A percentile compares a stretch with the other conserved stretches of the same genome.
These are phyloP conservation scores for Rhea pennata DNA, from an alignment of 2,113 vertebrate genomes.

Conservation along the genomic window DNA sequence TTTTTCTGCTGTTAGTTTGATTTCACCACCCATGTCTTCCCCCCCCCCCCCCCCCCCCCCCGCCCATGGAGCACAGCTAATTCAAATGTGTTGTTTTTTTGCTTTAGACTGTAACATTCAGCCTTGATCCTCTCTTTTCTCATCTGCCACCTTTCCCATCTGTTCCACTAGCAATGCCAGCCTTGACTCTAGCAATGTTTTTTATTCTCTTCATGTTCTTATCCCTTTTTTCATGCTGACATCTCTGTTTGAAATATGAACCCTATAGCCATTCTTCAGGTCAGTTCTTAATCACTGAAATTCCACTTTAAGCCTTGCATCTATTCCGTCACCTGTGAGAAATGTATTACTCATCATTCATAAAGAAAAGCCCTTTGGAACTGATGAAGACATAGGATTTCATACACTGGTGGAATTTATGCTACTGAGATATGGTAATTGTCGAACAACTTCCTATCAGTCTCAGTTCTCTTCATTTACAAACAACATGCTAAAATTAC, in stretches of 20 bases:
- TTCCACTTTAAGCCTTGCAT: neutral
- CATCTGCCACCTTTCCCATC: conserved; percentile 35
- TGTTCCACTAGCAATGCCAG: conserved; percentile 14
- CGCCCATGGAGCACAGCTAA: neutral
- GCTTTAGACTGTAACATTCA: neutral
- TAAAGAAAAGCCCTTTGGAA: neutral
- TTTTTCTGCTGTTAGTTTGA: neutral
- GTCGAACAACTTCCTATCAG: neutral
- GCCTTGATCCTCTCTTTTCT: conserved; percentile 15
- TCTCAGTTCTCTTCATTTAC: neutral
- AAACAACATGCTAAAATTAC: neutral
- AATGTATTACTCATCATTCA: neutral
- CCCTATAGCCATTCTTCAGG: neutral
- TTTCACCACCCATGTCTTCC: neutral
- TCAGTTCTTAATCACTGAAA: neutral
- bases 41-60: too few relatives aligned
- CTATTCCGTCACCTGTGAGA: conserved; percentile 20
- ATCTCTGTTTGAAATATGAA: conserved; percentile 25
- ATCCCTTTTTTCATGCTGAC: neutral
- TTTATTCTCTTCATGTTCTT: neutral
- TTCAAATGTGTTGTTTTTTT: neutral
- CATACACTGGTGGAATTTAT: neutral
- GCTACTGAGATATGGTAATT: neutral
- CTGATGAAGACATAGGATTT: neutral
- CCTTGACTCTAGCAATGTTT: neutral